Conservation (phyloP, 2,888 invertebrate species). For the Flexamia atlantica region DNA sequence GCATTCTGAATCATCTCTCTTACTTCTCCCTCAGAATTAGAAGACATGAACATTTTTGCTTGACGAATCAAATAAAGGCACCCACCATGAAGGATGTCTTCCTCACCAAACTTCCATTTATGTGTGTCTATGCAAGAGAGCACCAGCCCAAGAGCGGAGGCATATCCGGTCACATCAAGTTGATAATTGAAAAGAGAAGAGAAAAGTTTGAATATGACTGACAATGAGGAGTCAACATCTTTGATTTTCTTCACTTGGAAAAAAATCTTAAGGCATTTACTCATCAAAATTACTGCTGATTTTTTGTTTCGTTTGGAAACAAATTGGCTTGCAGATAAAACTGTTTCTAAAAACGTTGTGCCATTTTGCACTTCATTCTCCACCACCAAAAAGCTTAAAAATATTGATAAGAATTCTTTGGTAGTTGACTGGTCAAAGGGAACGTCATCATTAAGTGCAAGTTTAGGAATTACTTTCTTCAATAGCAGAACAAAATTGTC, state of each 20-base stretch:
- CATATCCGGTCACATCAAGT: neutral
- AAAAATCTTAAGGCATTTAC: neutral
- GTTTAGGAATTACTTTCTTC: neutral
- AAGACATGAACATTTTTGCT: constrained; percentile 5
- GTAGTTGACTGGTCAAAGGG: neutral
- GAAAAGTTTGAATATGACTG: neutral
- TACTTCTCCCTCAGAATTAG: neutral
- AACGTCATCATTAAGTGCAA: neutral
- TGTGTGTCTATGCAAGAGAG: neutral
- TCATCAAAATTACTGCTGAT: neutral
- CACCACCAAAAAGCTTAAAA: neutral
- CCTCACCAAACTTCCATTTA: neutral
- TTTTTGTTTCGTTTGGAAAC: neutral
- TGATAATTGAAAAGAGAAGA: neutral
- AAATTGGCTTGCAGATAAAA: neutral
- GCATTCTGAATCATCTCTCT: neutral
- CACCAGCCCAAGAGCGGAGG: neutral
- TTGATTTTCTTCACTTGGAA: neutral
- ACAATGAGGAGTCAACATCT: neutral
- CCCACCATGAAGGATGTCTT: neutral
- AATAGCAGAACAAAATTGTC: neutral
- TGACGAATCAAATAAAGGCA: neutral
- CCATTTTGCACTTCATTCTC: neutral
- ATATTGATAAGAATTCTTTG: neutral
- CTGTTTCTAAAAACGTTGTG: neutral